Conservation (phyloP, 2,888 invertebrate genomes). For the Antitype chi region DNA sequence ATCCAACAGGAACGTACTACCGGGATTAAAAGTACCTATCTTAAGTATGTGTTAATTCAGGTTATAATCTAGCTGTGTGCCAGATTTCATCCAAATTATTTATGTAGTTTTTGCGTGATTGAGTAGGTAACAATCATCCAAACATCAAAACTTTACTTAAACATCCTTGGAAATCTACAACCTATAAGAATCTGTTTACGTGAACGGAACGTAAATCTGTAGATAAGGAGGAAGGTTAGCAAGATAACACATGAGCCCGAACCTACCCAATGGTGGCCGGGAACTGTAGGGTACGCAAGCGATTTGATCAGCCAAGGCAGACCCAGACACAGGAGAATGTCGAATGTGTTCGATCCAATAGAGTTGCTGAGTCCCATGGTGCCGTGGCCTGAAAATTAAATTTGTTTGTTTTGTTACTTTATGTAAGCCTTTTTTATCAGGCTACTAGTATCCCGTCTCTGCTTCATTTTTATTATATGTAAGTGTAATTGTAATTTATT, state of each 20-base stretch:
- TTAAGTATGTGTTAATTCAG: too few relatives aligned
- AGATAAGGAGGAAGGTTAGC: background rate
- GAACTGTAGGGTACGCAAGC: conserved; percentile 90
- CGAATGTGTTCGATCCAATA: conserved; percentile 95
- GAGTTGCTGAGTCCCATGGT: conserved; percentile 95
- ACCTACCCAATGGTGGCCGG: conserved; percentile 89
- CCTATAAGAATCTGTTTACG: background rate
- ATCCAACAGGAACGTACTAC: too few relatives aligned
- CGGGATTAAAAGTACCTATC: too few relatives aligned
- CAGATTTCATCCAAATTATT: too few relatives aligned
- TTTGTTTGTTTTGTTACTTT: background rate
- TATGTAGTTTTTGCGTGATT: too few relatives aligned
- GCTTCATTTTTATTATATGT: background rate
- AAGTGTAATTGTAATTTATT: too few relatives aligned
- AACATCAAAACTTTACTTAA: too few relatives aligned
- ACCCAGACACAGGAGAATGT: conserved; percentile 94
- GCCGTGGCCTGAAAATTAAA: conserved; percentile 91
- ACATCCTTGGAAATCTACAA: background rate
- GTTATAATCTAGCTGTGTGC: too few relatives aligned
- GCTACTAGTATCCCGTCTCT: background rate
- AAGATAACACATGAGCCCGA: conserved; percentile 13
- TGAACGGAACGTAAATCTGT: background rate
- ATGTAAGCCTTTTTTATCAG: too few relatives aligned
- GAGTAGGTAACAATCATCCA: too few relatives aligned
- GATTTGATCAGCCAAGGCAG: conserved; percentile 95